A percentile compares a stretch with the other conserved stretches of the same genome.
These are phyloP conservation scores for Gorsachius magnificus DNA, from an alignment of 2,797 vertebrate species.

Conservation along the genomic window DNA sequence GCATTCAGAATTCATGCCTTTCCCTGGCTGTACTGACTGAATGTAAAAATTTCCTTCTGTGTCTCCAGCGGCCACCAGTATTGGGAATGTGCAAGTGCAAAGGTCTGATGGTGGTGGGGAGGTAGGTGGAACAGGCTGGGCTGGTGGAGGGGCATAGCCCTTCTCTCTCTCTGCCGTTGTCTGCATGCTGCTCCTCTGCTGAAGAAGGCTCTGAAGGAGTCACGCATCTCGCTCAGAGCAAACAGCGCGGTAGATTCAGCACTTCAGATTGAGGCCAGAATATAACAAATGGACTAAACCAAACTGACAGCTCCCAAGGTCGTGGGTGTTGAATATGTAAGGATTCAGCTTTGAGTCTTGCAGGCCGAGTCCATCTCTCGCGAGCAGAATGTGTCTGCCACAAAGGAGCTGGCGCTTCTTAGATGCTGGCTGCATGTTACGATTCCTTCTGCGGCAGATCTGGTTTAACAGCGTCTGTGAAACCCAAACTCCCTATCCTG, in stretches of 20 bases:
- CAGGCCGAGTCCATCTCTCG: not conserved
- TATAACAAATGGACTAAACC: not conserved
- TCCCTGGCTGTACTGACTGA: not conserved
- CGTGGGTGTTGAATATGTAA: not conserved
- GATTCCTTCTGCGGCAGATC: not conserved
- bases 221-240: accelerated
- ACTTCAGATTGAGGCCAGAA: not conserved
- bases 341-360: not conserved
- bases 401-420: not conserved
- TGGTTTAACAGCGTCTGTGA: not conserved
- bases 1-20: not conserved
- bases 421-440: not conserved
- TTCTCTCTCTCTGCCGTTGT: not conserved
- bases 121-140: not conserved
- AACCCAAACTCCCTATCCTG: not conserved
- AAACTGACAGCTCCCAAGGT: not conserved
- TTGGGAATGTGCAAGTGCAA: not conserved
- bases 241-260: not conserved
- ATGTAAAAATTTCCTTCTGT: not conserved
- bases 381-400: not conserved
- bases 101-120: not conserved
- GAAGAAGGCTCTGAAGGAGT: not conserved
- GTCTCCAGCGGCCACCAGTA: not conserved
- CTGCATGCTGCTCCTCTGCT: not conserved
- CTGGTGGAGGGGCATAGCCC: not conserved